Evolutionary conservation across 1,140 invertebrate species (phyloP).

Genomic region (Probaryconus sp.): DNA sequence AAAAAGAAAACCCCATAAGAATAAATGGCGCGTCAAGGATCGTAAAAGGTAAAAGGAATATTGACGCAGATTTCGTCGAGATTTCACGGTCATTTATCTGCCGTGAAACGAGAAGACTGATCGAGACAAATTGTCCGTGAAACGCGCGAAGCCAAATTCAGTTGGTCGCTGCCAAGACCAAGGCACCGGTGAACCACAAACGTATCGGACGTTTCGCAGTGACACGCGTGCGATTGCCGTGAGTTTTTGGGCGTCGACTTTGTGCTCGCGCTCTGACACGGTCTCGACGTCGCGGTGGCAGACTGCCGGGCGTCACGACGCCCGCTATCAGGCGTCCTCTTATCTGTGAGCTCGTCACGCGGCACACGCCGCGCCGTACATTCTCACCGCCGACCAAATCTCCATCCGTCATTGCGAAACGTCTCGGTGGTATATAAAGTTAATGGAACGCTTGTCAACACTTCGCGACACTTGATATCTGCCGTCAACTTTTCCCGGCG

Average conservation of each 20-base stretch:
- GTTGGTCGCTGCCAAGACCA: constrained; percentile 26
- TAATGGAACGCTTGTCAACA: constrained; percentile 33
- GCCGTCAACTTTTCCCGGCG: too few relatives aligned
- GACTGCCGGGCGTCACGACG: constrained; percentile 76
- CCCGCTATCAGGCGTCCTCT: constrained; percentile 67
- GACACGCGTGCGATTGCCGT: background rate
- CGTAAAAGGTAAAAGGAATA: too few relatives aligned
- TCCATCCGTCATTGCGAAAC: constrained; percentile 16
- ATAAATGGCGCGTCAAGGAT: too few relatives aligned
- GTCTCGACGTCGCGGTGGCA: constrained; percentile 65
- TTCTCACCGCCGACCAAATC: constrained; percentile 5
- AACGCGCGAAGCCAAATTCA: constrained; percentile 42
- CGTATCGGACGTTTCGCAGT: background rate
- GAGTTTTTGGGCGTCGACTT: constrained; percentile 13
- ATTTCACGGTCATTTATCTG: constrained; percentile 30
- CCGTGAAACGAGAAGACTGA: constrained; percentile 32
- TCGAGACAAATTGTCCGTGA: constrained; percentile 57
- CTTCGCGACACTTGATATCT: too few relatives aligned
- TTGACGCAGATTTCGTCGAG: too few relatives aligned
- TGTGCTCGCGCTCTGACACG: constrained; percentile 15
- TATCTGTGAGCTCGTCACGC: constrained; percentile 53
- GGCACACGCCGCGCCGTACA: constrained; percentile 6
- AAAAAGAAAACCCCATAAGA: too few relatives aligned
- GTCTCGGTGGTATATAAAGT: constrained; percentile 6
- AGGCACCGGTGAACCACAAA: constrained; percentile 14